Evolutionary conservation across 2,888 invertebrate genomes (phyloP).

Genomic region (Lasioglossum villosulum): DNA sequence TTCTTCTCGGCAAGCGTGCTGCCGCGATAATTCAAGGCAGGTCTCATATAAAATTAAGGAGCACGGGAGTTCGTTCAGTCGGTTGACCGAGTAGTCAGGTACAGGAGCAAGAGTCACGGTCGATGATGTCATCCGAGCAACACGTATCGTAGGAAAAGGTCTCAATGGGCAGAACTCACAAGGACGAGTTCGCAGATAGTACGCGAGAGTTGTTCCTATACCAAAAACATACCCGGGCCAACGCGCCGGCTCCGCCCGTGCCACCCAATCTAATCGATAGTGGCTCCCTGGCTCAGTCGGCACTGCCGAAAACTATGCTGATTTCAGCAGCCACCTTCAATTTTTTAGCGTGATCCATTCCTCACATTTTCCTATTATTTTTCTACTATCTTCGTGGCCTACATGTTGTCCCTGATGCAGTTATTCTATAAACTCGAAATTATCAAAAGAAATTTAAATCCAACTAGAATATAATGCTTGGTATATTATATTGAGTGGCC

Average conservation of each 20-base stretch:
- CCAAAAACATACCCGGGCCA: constrained; percentile 43
- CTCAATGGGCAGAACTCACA: constrained; percentile 52
- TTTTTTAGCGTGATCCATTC: neutral
- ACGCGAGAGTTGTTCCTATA: constrained; percentile 12
- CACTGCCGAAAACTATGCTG: constrained; percentile 15
- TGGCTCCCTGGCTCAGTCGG: constrained; percentile 14
- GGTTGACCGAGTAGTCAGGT: neutral
- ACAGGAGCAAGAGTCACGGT: constrained; percentile 2
- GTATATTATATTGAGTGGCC: neutral
- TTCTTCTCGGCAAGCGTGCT: neutral
- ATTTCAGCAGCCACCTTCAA: neutral
- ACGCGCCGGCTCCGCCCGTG: constrained; percentile 61
- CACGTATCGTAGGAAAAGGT: constrained; percentile 51
- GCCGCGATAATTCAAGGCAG: neutral
- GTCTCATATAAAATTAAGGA: constrained; percentile 2
- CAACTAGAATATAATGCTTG: neutral
- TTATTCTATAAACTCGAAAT: neutral
- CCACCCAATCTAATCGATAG: constrained; percentile 48
- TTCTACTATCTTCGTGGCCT: neutral
- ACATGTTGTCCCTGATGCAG: neutral
- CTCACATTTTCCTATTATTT: neutral
- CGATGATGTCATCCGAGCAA: constrained; percentile 46
- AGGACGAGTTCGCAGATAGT: constrained; percentile 27
- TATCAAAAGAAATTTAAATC: neutral
- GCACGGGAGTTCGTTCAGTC: neutral